Conservation (phyloP, 1,140 invertebrate species). For the Listronotus oregonensis region DNA sequence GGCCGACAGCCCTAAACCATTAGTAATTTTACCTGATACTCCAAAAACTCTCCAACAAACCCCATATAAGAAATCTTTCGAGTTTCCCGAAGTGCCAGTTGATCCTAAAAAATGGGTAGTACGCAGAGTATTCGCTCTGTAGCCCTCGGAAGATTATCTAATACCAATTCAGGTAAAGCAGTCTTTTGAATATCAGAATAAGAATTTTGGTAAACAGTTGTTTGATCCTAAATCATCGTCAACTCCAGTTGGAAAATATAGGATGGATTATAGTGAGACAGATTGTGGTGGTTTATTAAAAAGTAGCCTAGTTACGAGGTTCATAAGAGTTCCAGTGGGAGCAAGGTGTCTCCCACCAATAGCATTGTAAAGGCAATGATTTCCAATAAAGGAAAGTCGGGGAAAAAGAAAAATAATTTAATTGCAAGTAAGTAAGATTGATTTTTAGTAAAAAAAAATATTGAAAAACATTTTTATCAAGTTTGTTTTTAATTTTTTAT, state of each 20-base stretch:
- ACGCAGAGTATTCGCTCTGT: conserved; percentile 23
- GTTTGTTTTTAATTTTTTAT: too few species aligned
- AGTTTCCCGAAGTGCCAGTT: conserved; percentile 40
- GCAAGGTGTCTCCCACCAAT: conserved; percentile 54
- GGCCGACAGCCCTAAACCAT: conserved; percentile 45
- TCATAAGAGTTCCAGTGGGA: conserved; percentile 39
- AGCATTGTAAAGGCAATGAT: conserved; percentile 53
- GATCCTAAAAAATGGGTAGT: conserved; percentile 22
- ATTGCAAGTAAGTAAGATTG: conserved; percentile 70
- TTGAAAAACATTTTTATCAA: too few species aligned
- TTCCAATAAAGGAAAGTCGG: conserved; percentile 54
- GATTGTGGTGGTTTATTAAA: conserved; percentile 38
- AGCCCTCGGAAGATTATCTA: conserved; percentile 30
- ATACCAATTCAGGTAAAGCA: conserved; percentile 26
- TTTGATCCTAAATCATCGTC: conserved; percentile 48
- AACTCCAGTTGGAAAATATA: conserved; percentile 43
- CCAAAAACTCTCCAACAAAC: conserved; percentile 12
- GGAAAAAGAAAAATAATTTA: conserved; percentile 73
- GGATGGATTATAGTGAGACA: conserved; percentile 38
- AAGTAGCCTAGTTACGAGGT: conserved; percentile 40
- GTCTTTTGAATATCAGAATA: neutral
- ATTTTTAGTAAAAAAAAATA: too few species aligned
- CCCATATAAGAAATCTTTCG: conserved; percentile 35
- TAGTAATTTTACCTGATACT: conserved; percentile 7
- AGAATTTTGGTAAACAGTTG: conserved; percentile 15